These are phyloP conservation scores for Dascyllus trimaculatus DNA, from an alignment of 2,113 vertebrate genomes.

Conservation along the genomic window DNA sequence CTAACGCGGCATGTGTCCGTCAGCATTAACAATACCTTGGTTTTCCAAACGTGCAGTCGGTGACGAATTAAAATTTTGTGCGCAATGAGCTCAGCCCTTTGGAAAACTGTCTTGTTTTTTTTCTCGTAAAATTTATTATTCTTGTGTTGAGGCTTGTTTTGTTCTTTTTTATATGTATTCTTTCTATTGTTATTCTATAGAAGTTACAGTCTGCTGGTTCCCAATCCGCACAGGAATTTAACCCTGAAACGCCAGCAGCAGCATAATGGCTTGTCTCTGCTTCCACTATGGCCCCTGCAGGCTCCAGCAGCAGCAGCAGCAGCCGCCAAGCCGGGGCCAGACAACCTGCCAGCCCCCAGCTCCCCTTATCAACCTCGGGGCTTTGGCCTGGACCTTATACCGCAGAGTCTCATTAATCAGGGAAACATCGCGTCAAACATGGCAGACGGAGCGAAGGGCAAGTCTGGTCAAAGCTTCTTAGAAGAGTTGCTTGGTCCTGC, in stretches of 20 bases:
- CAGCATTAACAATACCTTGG: constrained; percentile 56
- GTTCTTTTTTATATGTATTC: constrained; percentile 42
- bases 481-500: constrained; percentile 7
- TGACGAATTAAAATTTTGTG: constrained; percentile 15
- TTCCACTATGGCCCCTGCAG: constrained; percentile 63
- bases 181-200: constrained; percentile 73
- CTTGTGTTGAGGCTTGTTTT: constrained; percentile 16
- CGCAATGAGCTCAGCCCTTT: constrained; percentile 3
- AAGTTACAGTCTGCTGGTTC: constrained; percentile 78
- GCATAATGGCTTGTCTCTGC: constrained; percentile 64
- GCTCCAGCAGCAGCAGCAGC: constrained; percentile 44
- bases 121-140: constrained; percentile 9
- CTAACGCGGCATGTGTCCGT: constrained; percentile 45
- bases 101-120: constrained; percentile 16
- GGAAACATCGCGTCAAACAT: constrained; percentile 53
- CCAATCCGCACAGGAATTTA: constrained; percentile 81
- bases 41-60: constrained; percentile 25
- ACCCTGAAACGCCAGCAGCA: constrained; percentile 70
- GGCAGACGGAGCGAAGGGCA: constrained; percentile 41
- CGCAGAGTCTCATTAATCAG: constrained; percentile 67
- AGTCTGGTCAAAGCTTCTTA: constrained; percentile 36
- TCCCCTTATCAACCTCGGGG: constrained; percentile 61
- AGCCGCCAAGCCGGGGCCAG: constrained; percentile 50
- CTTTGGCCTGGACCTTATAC: constrained; percentile 43
- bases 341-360: constrained; percentile 49